Evolutionary conservation across 1,140 invertebrate species (phyloP).

Genomic region (Rhizoglyphus robini): DNA sequence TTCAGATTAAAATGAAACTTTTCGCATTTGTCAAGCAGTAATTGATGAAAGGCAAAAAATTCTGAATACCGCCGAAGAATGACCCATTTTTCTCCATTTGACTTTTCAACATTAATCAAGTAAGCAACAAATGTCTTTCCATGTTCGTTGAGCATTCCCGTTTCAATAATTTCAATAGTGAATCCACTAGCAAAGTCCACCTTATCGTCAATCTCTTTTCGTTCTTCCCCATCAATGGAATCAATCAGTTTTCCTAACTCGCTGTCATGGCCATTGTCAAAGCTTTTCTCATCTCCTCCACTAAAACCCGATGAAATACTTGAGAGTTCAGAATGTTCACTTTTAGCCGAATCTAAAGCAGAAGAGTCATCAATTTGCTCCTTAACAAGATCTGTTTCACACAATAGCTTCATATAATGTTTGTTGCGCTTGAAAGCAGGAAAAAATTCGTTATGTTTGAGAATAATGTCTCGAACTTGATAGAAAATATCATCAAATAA

Average conservation of each 20-base stretch:
- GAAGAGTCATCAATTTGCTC: slow-evolving; percentile 27
- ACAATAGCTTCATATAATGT: slow-evolving; percentile 55
- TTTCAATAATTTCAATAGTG: slow-evolving; percentile 18
- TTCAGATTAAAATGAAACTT: slow-evolving; percentile 52
- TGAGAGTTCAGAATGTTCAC: not conserved
- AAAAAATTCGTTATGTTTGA: slow-evolving; percentile 48
- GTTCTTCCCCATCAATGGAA: not conserved
- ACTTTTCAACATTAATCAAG: slow-evolving; percentile 59
- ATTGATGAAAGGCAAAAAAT: slow-evolving; percentile 67
- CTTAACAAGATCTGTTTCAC: slow-evolving; percentile 57
- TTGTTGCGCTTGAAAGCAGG: slow-evolving; percentile 52
- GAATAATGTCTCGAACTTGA: slow-evolving; percentile 35
- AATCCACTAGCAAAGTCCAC: not conserved
- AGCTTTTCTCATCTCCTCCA: not conserved
- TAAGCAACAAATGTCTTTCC: slow-evolving; percentile 73
- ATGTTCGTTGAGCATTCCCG: slow-evolving; percentile 57
- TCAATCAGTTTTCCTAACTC: not conserved
- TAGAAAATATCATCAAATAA: slow-evolving; percentile 75
- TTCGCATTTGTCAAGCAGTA: slow-evolving; percentile 37
- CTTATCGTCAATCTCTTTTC: not conserved
- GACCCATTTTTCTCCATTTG: slow-evolving; percentile 49
- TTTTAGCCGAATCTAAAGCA: not conserved
- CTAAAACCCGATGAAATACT: not conserved
- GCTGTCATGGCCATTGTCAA: not conserved
- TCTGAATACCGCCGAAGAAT: slow-evolving; percentile 63